These are phyloP conservation scores for Xestoiulus laeticollis DNA, from an alignment of 2,888 invertebrate species.

Conservation along the genomic window DNA sequence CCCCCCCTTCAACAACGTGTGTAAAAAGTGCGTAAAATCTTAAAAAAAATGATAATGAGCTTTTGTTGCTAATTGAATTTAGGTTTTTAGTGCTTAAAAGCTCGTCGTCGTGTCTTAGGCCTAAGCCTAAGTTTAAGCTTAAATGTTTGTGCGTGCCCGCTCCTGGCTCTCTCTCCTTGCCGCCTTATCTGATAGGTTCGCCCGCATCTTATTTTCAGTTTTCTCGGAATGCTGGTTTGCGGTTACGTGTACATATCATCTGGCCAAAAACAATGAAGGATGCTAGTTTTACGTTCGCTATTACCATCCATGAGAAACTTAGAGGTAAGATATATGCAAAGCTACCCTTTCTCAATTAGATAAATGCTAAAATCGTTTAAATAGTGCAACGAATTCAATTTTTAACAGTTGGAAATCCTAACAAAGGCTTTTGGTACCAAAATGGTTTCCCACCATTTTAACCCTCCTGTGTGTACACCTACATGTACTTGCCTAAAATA, in stretches of 20 bases:
- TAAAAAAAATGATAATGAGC: not conserved
- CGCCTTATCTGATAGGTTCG: slow-evolving; percentile 19
- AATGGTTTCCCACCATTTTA: not conserved
- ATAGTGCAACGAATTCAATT: not conserved
- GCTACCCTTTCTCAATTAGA: too few relatives aligned
- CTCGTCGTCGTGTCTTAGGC: not conserved
- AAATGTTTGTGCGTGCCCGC: not conserved
- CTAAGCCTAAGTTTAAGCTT: too few relatives aligned
- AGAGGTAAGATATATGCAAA: not conserved
- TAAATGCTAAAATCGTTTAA: too few relatives aligned
- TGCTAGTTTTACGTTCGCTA: not conserved
- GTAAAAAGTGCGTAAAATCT: not conserved
- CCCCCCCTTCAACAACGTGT: too few relatives aligned
- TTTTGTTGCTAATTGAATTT: not conserved
- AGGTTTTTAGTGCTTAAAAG: not conserved
- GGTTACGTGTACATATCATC: slow-evolving; percentile 7
- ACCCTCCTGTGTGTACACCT: not conserved
- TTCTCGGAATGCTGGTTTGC: slow-evolving; percentile 15
- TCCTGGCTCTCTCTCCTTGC: not conserved
- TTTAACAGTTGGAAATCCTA: not conserved
- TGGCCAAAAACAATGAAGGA: slow-evolving; percentile 13
- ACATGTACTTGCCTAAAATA: too few relatives aligned
- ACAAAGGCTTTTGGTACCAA: not conserved
- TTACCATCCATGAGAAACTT: not conserved
- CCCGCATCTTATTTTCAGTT: slow-evolving; percentile 34